phyloP scores from a whole-genome alignment of 1,140 invertebrate species.

The Aphaenogaster rudis region DNA sequence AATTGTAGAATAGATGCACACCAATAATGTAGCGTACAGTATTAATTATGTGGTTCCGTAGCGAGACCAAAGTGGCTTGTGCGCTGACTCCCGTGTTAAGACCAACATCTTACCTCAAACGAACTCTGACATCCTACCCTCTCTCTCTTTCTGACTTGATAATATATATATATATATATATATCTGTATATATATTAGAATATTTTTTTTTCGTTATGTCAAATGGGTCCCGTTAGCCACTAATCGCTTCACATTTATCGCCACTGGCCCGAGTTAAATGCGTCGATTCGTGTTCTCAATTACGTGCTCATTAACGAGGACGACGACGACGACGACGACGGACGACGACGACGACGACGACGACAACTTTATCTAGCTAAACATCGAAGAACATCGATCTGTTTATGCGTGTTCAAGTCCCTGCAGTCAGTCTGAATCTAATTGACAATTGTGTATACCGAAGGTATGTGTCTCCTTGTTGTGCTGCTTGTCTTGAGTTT shows the following conservation, averaged over 20 bases:
- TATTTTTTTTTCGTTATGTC: constrained; percentile 33
- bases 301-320: constrained; percentile 55
- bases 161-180: constrained; percentile 24
- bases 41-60: constrained; percentile 47
- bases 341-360: constrained; percentile 65
- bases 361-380: constrained; percentile 79
- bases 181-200: constrained; percentile 56
- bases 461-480: constrained; percentile 75
- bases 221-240: constrained; percentile 59
- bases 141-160: constrained; percentile 19
- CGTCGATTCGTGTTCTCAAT: constrained; percentile 50
- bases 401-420: constrained; percentile 84
- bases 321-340: constrained; percentile 57
- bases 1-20: constrained; percentile 41
- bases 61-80: constrained; percentile 43
- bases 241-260: constrained; percentile 49
- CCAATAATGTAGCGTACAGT: constrained; percentile 42
- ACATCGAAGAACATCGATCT: constrained; percentile 81
- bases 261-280: constrained; percentile 51
- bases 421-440: constrained; percentile 87
- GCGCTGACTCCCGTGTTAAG: constrained; percentile 50
- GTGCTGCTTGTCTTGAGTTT: constrained; percentile 54
- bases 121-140: constrained; percentile 1
- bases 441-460: constrained; percentile 86
- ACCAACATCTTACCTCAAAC: constrained; percentile 29